Percentiles rank a stretch among this genome's conserved stretches.
Conservation (phyloP, 1,140 invertebrate species). For the Phthorimaea operculella region DNA sequence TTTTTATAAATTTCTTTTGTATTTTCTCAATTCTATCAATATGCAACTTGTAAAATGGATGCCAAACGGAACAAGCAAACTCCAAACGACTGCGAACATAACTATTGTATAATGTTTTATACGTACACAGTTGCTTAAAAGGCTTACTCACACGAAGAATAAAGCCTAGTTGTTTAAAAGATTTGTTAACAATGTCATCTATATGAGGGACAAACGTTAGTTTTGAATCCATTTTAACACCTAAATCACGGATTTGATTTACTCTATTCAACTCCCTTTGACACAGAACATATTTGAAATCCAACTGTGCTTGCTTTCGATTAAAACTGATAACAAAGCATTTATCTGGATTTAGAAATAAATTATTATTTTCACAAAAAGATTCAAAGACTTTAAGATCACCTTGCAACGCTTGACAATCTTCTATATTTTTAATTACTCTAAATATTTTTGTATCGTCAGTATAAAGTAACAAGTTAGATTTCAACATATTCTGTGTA, state of each 20-base stretch:
- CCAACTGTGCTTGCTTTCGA: background rate
- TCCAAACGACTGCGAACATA: constrained; percentile 8
- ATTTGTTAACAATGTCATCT: constrained; percentile 2
- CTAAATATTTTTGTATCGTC: constrained; percentile 2
- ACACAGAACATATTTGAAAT: background rate
- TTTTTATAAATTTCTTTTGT: constrained; percentile 8
- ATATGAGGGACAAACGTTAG: constrained; percentile 4
- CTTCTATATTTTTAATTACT: background rate
- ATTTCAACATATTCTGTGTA: background rate
- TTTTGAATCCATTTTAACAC: constrained; percentile 7
- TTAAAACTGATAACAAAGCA: constrained; percentile 1
- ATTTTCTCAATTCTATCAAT: constrained; percentile 7
- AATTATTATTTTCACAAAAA: background rate
- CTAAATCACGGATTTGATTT: constrained; percentile 1
- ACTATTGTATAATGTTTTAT: constrained; percentile 6
- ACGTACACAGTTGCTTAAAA: background rate
- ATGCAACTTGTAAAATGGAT: background rate
- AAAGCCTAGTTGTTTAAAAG: constrained; percentile 7
- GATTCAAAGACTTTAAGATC: background rate
- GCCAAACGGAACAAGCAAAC: constrained; percentile 4
- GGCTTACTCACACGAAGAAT: constrained; percentile 1
- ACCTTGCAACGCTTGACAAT: background rate
- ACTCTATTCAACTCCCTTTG: background rate
- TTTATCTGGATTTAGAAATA: background rate
- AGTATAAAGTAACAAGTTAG: background rate